Percentiles rank a stretch among this genome's conserved stretches.
Evolutionary conservation across 2,888 invertebrate species (phyloP).

Genomic region (Toxonevra muliebris): DNA sequence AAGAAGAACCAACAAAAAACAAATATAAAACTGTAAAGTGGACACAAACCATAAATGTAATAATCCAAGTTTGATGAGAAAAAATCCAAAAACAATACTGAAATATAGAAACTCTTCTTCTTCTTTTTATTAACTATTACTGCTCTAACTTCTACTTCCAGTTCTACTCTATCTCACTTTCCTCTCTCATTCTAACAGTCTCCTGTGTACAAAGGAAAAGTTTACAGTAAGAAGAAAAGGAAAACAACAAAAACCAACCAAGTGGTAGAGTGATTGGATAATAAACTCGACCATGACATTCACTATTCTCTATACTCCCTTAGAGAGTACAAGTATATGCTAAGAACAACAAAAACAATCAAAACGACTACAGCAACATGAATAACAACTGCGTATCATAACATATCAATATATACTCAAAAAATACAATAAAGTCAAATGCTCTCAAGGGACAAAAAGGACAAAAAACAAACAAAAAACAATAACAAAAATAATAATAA

Average conservation of each 20-base stretch:
- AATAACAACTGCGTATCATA: conserved; percentile 49
- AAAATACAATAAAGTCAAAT: conserved; percentile 54
- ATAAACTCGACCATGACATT: conserved; percentile 25
- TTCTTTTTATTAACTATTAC: too few species aligned
- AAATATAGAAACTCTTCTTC: too few species aligned
- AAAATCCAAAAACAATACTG: too few species aligned
- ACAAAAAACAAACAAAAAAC: conserved; percentile 16
- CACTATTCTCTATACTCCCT: background rate
- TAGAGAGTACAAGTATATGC: conserved; percentile 12
- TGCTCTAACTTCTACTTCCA: too few species aligned
- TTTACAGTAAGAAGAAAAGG: background rate
- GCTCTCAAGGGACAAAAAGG: conserved; percentile 44
- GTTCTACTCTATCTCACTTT: too few species aligned
- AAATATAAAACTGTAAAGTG: too few species aligned
- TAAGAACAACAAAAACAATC: conserved; percentile 13
- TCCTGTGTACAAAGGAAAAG: too few species aligned
- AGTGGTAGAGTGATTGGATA: conserved; percentile 24
- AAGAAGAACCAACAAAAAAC: too few species aligned
- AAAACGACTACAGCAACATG: background rate
- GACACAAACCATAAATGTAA: too few species aligned
- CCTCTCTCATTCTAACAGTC: too few species aligned
- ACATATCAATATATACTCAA: conserved; percentile 54
- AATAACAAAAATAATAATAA: conserved; percentile 16
- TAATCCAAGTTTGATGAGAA: too few species aligned
- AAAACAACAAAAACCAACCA: background rate